phyloP scores from a whole-genome alignment of 2,797 vertebrate species.

The Bryconaethiops microstoma region DNA sequence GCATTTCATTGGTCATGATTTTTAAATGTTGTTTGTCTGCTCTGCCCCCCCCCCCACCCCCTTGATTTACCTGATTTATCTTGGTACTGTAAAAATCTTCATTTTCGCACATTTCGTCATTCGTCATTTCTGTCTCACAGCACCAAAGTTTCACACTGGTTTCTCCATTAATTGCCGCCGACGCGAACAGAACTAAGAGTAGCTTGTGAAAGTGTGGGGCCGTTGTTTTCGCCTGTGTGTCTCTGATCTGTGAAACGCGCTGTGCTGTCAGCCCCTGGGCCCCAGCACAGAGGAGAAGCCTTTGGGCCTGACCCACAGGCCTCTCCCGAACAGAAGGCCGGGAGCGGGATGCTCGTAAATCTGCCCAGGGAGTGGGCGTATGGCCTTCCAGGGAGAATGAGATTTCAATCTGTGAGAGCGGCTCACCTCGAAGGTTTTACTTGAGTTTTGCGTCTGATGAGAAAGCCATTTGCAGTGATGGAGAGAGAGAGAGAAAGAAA shows the following conservation, averaged over 20 bases:
- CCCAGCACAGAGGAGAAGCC: slow-evolving; percentile 31
- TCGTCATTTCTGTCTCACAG: slow-evolving; percentile 35
- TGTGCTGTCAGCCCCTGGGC: slow-evolving; percentile 28
- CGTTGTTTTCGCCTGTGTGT: slow-evolving; percentile 44
- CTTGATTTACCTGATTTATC: slow-evolving; percentile 43
- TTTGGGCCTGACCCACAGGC: slow-evolving; percentile 42
- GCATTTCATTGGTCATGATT: slow-evolving; percentile 17
- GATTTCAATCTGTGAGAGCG: slow-evolving; percentile 72
- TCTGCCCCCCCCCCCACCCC: neutral
- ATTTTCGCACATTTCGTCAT: slow-evolving; percentile 9
- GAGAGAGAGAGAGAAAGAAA: slow-evolving; percentile 4
- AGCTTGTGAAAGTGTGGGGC: slow-evolving; percentile 49
- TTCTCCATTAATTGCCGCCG: slow-evolving; percentile 38
- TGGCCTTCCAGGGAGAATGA: slow-evolving; percentile 66
- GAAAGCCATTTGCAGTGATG: slow-evolving; percentile 54
- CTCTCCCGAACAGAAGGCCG: slow-evolving; percentile 58
- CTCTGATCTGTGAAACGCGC: slow-evolving; percentile 49
- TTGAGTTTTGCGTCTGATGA: slow-evolving; percentile 51
- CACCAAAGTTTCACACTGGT: slow-evolving; percentile 33
- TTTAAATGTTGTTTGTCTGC: slow-evolving; percentile 28
- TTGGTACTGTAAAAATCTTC: slow-evolving; percentile 40
- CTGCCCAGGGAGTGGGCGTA: slow-evolving; percentile 60
- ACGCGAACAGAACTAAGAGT: slow-evolving; percentile 32
- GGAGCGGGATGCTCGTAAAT: slow-evolving; percentile 66
- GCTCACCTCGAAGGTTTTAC: slow-evolving; percentile 56